Evolutionary conservation across 2,888 invertebrate species (phyloP).

Genomic region (Phalera bucephala): DNA sequence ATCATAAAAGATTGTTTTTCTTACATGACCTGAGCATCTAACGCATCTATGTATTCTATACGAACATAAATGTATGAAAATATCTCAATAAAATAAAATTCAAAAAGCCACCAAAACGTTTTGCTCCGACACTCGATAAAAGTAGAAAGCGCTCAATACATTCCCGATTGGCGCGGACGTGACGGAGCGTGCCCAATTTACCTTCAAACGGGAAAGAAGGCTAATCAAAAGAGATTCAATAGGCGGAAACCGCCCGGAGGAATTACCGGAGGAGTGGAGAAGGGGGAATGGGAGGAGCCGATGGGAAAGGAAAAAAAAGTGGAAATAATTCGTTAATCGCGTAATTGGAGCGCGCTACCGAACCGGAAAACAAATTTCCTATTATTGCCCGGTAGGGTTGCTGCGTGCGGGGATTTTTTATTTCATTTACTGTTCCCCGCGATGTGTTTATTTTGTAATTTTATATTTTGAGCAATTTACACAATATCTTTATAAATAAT

Average conservation of each 20-base stretch:
- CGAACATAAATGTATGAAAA: too few relatives aligned
- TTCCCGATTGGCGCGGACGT: slow-evolving; percentile 60
- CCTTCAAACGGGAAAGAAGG: slow-evolving; percentile 76
- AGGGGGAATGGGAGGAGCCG: slow-evolving; percentile 31
- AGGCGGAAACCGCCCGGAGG: slow-evolving; percentile 73
- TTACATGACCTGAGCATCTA: too few relatives aligned
- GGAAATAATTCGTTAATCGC: slow-evolving; percentile 83
- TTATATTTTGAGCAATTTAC: too few relatives aligned
- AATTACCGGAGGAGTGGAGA: slow-evolving; percentile 47
- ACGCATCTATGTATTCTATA: too few relatives aligned
- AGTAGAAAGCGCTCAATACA: slow-evolving; percentile 59
- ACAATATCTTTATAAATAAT: too few relatives aligned
- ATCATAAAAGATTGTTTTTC: too few relatives aligned
- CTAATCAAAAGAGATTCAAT: slow-evolving; percentile 81
- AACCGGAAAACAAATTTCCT: slow-evolving; percentile 84
- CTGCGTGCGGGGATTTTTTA: slow-evolving; percentile 4
- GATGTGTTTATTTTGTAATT: too few relatives aligned
- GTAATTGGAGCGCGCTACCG: slow-evolving; percentile 81
- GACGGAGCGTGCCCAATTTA: slow-evolving; percentile 64
- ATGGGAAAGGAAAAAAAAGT: slow-evolving; percentile 61
- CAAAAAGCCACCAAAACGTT: not conserved
- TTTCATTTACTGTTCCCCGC: too few relatives aligned
- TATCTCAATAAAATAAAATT: slow-evolving; percentile 1
- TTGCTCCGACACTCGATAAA: slow-evolving; percentile 48
- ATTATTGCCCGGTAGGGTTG: slow-evolving; percentile 71